Evolutionary conservation across 2,797 vertebrate species (phyloP).

Genomic region (Acrossocheilus fasciatus): DNA sequence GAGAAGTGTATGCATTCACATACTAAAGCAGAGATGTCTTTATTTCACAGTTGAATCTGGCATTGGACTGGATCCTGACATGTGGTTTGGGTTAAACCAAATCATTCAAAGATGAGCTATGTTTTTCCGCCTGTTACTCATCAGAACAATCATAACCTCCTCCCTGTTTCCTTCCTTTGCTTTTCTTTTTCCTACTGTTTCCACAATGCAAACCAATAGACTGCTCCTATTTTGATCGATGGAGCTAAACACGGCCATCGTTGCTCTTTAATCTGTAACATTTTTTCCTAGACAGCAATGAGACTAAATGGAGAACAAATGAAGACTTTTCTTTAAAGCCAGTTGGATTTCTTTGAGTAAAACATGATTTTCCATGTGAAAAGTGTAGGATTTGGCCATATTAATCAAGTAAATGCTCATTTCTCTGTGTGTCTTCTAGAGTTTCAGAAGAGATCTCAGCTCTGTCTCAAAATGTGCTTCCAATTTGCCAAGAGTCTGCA

Average conservation of each 20-base stretch:
- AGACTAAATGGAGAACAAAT: background rate
- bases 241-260: background rate
- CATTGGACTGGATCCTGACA: background rate
- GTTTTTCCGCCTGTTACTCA: conserved; percentile 21
- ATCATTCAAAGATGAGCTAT: conserved; percentile 18
- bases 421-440: background rate
- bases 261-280: background rate
- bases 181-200: conserved; percentile 6
- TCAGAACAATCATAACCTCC: conserved; percentile 7
- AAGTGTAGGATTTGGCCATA: background rate
- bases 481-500: background rate
- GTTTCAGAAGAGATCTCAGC: background rate
- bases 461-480: background rate
- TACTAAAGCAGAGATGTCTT: background rate
- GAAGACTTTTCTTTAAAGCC: background rate
- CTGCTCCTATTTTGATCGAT: background rate
- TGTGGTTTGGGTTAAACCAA: conserved; percentile 1
- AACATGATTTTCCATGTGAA: background rate
- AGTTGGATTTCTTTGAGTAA: background rate
- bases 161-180: conserved; percentile 32
- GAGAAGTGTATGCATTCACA: background rate
- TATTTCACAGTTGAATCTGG: background rate
- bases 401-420: background rate
- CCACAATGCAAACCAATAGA: background rate
- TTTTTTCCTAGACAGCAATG: background rate